These are phyloP conservation scores for Allophyes oxyacanthae DNA, from an alignment of 2,888 invertebrate species.

Conservation along the genomic window DNA sequence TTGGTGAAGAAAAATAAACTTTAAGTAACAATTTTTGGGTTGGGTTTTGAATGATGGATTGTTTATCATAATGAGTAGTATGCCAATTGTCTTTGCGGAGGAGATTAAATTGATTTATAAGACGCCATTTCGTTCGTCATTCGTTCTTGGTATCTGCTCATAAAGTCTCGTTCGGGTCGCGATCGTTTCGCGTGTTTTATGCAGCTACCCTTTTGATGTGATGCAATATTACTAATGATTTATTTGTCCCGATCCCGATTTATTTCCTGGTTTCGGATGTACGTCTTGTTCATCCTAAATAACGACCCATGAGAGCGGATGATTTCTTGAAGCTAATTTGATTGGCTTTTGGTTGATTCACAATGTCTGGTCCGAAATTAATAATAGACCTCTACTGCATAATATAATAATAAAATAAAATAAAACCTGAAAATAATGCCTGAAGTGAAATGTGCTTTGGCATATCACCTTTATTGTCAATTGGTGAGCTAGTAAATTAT, in stretches of 20 bases:
- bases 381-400: no score
- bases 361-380: no score
- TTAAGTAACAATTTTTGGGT: constrained; percentile 26
- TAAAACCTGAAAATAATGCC: no score
- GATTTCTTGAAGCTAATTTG: constrained; percentile 5
- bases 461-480: no score
- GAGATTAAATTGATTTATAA: constrained; percentile 86
- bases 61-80: constrained; percentile 53
- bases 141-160: constrained; percentile 77
- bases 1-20: constrained; percentile 43
- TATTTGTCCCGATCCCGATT: constrained; percentile 62
- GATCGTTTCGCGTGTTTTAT: constrained; percentile 69
- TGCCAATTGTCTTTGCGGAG: constrained; percentile 81
- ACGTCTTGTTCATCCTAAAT: constrained; percentile 25
- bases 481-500: no score
- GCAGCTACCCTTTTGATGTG: constrained; percentile 76
- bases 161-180: constrained; percentile 71
- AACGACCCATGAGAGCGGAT: constrained; percentile 5
- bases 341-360: not conserved
- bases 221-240: constrained; percentile 76
- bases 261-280: constrained; percentile 62
- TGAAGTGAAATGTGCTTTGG: no score
- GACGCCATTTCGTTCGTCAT: constrained; percentile 78
- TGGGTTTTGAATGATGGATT: constrained; percentile 18
- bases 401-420: no score